These are phyloP conservation scores for Polypterus senegalus DNA, from an alignment of 2,113 vertebrate species.

Conservation along the genomic window DNA sequence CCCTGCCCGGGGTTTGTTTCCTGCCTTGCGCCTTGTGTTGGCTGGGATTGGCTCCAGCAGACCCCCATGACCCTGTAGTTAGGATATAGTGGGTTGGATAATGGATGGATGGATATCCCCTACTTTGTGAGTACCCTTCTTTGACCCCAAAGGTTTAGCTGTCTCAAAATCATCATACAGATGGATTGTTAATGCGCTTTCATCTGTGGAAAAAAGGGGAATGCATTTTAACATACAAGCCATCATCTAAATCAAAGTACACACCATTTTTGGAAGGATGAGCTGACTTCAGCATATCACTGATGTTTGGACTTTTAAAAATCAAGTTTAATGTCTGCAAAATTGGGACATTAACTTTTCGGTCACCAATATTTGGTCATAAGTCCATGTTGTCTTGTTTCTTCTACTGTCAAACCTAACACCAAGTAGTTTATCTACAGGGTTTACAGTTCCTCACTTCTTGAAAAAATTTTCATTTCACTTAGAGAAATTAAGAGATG, in stretches of 20 bases:
- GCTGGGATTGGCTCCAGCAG: too few relatives aligned
- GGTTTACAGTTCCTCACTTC: conserved; percentile 18
- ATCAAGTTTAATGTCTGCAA: conserved; percentile 11
- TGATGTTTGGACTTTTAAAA: conserved; percentile 16
- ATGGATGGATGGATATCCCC: too few relatives aligned
- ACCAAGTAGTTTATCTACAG: conserved; percentile 20
- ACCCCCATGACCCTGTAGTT: too few relatives aligned
- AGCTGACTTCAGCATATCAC: background rate
- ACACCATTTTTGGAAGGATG: conserved; percentile 3
- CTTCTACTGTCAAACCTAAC: conserved; percentile 17
- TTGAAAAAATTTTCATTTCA: background rate
- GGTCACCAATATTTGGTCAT: conserved; percentile 11
- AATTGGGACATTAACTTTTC: conserved; percentile 17
- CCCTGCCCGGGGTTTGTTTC: too few relatives aligned
- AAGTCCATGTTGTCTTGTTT: conserved; percentile 12
- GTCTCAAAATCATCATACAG: conserved; percentile 5
- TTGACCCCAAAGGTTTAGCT: background rate
- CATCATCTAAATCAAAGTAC: conserved; percentile 15
- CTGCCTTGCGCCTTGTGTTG: too few relatives aligned
- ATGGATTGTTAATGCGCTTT: conserved; percentile 15
- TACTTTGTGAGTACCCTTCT: background rate
- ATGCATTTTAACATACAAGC: conserved; percentile 15
- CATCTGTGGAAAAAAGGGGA: conserved; percentile 16
- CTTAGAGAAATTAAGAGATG: background rate
- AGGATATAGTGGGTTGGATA: too few relatives aligned